Evolutionary conservation across 2,113 vertebrate genomes (phyloP).

Genomic region (Pongo pygmaeus): DNA sequence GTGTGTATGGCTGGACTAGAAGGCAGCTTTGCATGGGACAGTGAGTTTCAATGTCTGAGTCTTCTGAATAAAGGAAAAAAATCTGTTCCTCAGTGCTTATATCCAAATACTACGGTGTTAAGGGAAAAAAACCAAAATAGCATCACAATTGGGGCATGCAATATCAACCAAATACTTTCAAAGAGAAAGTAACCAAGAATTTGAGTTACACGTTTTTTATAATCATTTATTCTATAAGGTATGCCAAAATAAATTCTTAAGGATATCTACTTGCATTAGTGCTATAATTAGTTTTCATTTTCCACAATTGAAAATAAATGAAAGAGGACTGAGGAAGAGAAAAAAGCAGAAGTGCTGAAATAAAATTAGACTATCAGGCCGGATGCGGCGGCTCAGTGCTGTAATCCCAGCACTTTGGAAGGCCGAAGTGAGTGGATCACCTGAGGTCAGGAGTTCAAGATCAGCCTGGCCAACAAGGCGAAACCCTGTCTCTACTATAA

Average conservation of each 20-base stretch:
- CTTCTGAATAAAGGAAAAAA: background rate
- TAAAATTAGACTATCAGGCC: background rate
- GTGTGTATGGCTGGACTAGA: background rate
- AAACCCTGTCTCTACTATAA: too few species aligned
- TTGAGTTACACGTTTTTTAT: constrained; percentile 1
- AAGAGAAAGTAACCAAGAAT: constrained; percentile 18
- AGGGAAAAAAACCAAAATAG: background rate
- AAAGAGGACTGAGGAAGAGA: background rate
- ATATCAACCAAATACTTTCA: constrained; percentile 7
- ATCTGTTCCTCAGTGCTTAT: background rate
- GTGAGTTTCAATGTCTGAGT: background rate
- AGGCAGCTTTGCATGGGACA: background rate
- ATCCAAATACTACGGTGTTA: background rate
- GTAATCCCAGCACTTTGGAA: too few species aligned
- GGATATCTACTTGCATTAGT: background rate
- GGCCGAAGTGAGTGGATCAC: too few species aligned
- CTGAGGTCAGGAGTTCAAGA: too few species aligned
- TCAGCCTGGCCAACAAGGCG: too few species aligned
- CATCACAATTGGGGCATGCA: background rate
- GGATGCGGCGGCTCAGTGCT: too few species aligned
- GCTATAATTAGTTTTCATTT: constrained; percentile 27
- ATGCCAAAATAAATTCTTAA: background rate
- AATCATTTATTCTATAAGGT: background rate
- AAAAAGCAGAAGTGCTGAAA: background rate
- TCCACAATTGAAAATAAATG: background rate